phyloP scores from a whole-genome alignment of 2,888 invertebrate species.

The Latrodectus hesperus region DNA sequence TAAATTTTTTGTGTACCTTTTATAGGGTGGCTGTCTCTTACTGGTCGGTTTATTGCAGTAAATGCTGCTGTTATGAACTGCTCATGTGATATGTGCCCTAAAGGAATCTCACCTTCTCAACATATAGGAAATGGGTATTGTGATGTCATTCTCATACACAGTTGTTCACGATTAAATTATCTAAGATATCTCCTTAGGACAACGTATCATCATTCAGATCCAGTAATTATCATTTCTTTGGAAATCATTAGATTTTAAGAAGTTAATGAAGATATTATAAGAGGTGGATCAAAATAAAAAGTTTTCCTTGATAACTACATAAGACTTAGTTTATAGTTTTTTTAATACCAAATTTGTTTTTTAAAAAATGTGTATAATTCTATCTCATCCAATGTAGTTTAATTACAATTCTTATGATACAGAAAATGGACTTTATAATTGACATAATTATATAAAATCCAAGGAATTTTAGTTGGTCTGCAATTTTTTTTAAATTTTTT shows the following conservation, averaged over 20 bases:
- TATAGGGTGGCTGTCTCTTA: conserved; percentile 78
- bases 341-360: not conserved
- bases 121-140: conserved; percentile 87
- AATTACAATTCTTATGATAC: too few relatives aligned
- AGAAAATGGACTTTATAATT: too few relatives aligned
- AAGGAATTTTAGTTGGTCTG: too few relatives aligned
- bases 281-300: not conserved
- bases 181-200: conserved; percentile 81
- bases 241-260: not conserved
- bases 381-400: too few relatives aligned
- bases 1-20: not conserved
- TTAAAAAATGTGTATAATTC: not conserved
- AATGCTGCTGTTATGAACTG: conserved; percentile 86
- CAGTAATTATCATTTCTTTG: conserved; percentile 77
- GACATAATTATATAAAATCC: too few relatives aligned
- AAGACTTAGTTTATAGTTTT: not conserved
- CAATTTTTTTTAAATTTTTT: too few relatives aligned
- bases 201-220: conserved; percentile 80
- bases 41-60: conserved; percentile 85
- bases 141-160: conserved; percentile 84
- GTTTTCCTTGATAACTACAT: not conserved
- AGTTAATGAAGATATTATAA: not conserved
- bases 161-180: conserved; percentile 83
- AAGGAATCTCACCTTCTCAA: conserved; percentile 85
- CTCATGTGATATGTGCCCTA: conserved; percentile 82